These are phyloP conservation scores for Drosophila baimaii DNA, from an alignment of 1,140 invertebrate species.

Conservation along the genomic window DNA sequence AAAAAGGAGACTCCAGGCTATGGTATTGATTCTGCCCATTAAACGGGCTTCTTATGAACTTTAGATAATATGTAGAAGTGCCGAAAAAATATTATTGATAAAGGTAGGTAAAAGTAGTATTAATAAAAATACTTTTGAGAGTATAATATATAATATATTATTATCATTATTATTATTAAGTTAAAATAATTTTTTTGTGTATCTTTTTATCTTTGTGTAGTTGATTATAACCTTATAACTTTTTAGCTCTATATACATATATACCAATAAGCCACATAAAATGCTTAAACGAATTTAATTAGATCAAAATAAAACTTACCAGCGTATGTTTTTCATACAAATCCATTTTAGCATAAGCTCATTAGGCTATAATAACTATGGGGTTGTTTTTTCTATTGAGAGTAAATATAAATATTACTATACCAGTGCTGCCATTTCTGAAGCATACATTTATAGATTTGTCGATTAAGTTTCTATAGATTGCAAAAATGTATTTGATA, in stretches of 20 bases:
- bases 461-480: too few species aligned
- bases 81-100: neutral
- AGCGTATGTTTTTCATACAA: neutral
- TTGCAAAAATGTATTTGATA: too few species aligned
- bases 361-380: neutral
- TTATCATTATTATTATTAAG: too few species aligned
- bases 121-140: neutral
- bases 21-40: neutral
- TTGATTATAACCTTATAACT: neutral
- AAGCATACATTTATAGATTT: too few species aligned
- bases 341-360: neutral
- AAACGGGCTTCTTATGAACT: neutral
- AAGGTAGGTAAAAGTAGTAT: neutral
- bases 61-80: neutral
- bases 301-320: neutral
- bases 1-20: neutral
- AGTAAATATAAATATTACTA: neutral
- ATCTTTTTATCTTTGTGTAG: neutral
- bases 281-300: too few species aligned
- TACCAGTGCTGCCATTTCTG: too few species aligned
- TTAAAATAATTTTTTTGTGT: too few species aligned
- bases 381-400: constrained; percentile 4
- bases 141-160: too few species aligned
- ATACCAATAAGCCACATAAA: neutral
- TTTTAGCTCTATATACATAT: neutral